A percentile compares a stretch with the other conserved stretches of the same genome.
Evolutionary conservation across 1,140 invertebrate genomes (phyloP).

Genomic region (Lepidurus packardi): DNA sequence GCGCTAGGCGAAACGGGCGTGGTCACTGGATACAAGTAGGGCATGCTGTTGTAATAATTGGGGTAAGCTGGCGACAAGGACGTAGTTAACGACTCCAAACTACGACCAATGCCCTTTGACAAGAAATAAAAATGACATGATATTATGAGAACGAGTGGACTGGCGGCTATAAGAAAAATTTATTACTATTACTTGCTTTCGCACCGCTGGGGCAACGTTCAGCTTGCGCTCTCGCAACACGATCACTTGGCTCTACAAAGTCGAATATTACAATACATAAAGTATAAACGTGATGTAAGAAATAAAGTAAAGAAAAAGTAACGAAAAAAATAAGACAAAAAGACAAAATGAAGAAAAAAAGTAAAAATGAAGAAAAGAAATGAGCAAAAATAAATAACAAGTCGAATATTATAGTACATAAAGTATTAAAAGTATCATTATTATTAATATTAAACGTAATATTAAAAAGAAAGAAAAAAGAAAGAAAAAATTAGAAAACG

Average conservation of each 20-base stretch:
- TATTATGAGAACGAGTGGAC: background rate
- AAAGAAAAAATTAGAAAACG: background rate
- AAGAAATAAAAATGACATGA: background rate
- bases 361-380: background rate
- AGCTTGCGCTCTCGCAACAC: conserved; percentile 74
- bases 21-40: background rate
- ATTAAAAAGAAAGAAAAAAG: no score
- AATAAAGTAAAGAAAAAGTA: conserved; percentile 34
- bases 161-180: background rate
- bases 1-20: background rate
- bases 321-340: conserved; percentile 29
- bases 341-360: background rate
- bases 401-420: no score
- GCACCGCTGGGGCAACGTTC: conserved; percentile 84
- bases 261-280: no score
- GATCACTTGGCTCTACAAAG: conserved; percentile 60
- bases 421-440: no score
- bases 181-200: conserved; percentile 58
- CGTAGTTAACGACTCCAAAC: background rate
- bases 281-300: no score
- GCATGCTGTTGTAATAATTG: background rate
- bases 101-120: background rate
- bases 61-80: background rate
- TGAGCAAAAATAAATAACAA: no score
- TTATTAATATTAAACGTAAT: no score